Percentiles rank a stretch among this genome's conserved stretches.
phyloP scores from a whole-genome alignment of 1,140 invertebrate genomes.

The Drosophila lacertosa region DNA sequence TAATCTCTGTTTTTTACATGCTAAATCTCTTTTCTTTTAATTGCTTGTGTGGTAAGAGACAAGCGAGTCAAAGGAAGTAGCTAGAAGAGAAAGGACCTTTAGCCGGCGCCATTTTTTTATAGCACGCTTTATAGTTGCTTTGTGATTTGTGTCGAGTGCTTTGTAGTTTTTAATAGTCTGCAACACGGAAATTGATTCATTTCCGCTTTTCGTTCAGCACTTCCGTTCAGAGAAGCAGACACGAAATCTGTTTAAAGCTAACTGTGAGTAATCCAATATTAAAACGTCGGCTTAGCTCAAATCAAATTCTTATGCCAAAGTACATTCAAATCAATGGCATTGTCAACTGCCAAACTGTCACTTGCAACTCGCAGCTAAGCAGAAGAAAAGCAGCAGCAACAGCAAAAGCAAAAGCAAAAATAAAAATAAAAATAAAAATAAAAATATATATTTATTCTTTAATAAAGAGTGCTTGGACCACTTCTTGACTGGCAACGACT shows the following conservation, averaged over 20 bases:
- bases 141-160: constrained; percentile 40
- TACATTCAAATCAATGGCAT: constrained; percentile 49
- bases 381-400: too few relatives aligned
- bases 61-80: not conserved
- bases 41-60: constrained; percentile 8
- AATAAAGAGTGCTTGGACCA: constrained; percentile 67
- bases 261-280: constrained; percentile 30
- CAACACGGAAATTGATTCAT: constrained; percentile 78
- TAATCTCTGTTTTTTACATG: too few relatives aligned
- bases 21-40: too few relatives aligned
- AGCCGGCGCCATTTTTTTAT: constrained; percentile 35
- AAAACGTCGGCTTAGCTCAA: constrained; percentile 43
- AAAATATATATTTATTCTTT: constrained; percentile 77
- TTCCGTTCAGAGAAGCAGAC: constrained; percentile 42
- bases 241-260: constrained; percentile 43
- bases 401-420: too few relatives aligned
- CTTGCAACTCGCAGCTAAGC: constrained; percentile 66
- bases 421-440: too few relatives aligned
- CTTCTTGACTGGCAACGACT: constrained; percentile 22
- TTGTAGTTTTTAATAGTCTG: constrained; percentile 79
- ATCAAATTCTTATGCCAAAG: constrained; percentile 59
- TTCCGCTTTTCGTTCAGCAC: constrained; percentile 71
- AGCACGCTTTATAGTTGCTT: constrained; percentile 34
- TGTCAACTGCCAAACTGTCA: constrained; percentile 63
- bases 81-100: constrained; percentile 1